Conservation (phyloP, 1,140 invertebrate genomes). For the Plectrocnemia conspersa region DNA sequence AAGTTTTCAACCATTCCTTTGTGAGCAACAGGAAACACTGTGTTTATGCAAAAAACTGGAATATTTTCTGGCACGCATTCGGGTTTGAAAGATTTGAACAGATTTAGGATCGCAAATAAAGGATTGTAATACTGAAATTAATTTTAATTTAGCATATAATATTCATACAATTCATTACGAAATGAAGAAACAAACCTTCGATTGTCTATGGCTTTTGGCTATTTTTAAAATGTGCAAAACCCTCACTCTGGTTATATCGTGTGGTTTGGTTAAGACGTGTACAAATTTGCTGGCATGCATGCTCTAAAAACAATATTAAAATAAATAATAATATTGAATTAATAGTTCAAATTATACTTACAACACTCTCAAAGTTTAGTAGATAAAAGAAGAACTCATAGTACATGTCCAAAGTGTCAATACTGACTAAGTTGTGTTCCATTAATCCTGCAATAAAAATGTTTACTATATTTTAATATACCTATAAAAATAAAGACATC, state of each 20-base stretch:
- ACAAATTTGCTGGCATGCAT: constrained; percentile 43
- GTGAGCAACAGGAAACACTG: constrained; percentile 45
- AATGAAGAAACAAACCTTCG: constrained; percentile 18
- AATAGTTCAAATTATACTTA: constrained; percentile 38
- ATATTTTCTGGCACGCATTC: constrained; percentile 48
- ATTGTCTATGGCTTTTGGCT: constrained; percentile 35
- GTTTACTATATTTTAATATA: background rate
- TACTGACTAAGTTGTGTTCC: constrained; percentile 43
- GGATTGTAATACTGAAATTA: constrained; percentile 42
- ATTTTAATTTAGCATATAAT: constrained; percentile 21
- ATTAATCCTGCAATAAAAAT: constrained; percentile 42
- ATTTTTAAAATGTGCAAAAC: constrained; percentile 43
- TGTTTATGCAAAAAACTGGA: constrained; percentile 43
- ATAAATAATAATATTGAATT: constrained; percentile 14
- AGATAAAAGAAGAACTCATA: constrained; percentile 47
- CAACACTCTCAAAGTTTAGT: constrained; percentile 42
- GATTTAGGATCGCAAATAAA: constrained; percentile 44
- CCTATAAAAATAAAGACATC: too few relatives aligned
- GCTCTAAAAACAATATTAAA: constrained; percentile 37
- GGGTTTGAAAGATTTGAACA: constrained; percentile 49
- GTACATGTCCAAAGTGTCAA: constrained; percentile 39
- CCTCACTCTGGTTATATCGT: constrained; percentile 44
- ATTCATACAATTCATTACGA: background rate
- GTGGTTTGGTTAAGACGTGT: constrained; percentile 46
- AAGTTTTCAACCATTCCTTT: constrained; percentile 39